These are phyloP conservation scores for Polyommatus icarus DNA, from an alignment of 2,888 invertebrate genomes.

Conservation along the genomic window DNA sequence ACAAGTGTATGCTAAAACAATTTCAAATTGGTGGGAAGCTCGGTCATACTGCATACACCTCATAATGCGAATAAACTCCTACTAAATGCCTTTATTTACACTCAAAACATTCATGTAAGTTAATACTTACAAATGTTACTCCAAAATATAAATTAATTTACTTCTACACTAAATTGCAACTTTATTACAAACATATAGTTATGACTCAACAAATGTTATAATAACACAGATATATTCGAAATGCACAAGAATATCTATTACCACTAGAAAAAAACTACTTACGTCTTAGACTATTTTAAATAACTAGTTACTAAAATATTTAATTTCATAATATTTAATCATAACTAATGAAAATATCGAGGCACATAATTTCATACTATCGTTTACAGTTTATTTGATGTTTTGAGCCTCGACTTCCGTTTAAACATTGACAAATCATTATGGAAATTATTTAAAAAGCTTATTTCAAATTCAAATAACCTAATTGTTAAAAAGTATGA, in stretches of 20 bases:
- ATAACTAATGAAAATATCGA: no score
- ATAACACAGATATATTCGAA: not conserved
- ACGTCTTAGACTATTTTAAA: no score
- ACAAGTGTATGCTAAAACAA: constrained; percentile 22
- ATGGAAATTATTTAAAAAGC: no score
- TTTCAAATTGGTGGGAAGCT: constrained; percentile 20
- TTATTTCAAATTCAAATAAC: no score
- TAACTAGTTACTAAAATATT: no score
- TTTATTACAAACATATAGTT: constrained; percentile 10
- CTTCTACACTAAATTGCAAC: not conserved
- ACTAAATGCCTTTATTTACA: constrained; percentile 63
- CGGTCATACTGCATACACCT: constrained; percentile 22
- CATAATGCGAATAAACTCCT: constrained; percentile 44
- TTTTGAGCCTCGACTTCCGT: no score
- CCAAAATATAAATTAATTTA: not conserved
- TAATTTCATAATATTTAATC: no score
- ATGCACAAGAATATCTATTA: not conserved
- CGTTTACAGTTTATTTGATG: no score
- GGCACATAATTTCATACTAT: no score
- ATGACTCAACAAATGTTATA: not conserved
- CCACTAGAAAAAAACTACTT: not conserved
- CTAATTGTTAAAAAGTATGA: not conserved
- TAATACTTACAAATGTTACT: constrained; percentile 28
- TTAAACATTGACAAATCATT: no score
- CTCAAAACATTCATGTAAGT: constrained; percentile 35